These are phyloP conservation scores for Trididemnum clinides DNA, from an alignment of 23 tunicate genomes.

Conservation along the genomic window DNA sequence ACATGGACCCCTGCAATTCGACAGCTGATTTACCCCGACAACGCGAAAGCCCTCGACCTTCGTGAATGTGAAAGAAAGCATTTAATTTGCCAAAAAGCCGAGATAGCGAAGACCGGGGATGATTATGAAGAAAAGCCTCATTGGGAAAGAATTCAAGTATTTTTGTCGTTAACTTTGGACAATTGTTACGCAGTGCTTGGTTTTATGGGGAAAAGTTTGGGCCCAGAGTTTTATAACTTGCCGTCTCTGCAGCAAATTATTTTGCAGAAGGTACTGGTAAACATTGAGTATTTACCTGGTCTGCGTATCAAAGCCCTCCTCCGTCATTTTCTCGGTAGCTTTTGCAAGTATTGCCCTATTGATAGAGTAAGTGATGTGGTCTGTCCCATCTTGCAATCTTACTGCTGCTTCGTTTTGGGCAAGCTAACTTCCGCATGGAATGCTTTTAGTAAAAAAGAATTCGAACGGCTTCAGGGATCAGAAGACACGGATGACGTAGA, in stretches of 20 bases:
- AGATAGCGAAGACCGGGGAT: neutral
- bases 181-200: slow-evolving; percentile 68
- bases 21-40: slow-evolving; percentile 26
- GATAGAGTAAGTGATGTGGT: slow-evolving; percentile 26
- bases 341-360: slow-evolving; percentile 62
- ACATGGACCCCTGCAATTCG: slow-evolving; percentile 48
- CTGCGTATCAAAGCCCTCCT: slow-evolving; percentile 43
- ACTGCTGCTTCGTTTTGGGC: slow-evolving; percentile 56
- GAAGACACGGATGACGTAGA: slow-evolving; percentile 36
- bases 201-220: slow-evolving; percentile 49
- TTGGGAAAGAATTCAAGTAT: slow-evolving; percentile 69
- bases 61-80: slow-evolving; percentile 51
- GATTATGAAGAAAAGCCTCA: slow-evolving; percentile 37
- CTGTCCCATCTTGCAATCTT: slow-evolving; percentile 45
- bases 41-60: slow-evolving; percentile 44
- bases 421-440: slow-evolving; percentile 62
- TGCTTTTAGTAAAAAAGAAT: slow-evolving; percentile 37
- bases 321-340: slow-evolving; percentile 54
- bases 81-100: slow-evolving; percentile 30
- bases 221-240: slow-evolving; percentile 32
- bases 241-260: slow-evolving; percentile 30
- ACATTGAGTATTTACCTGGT: slow-evolving; percentile 45
- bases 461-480: neutral
- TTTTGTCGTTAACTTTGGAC: slow-evolving; percentile 42
- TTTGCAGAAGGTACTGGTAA: slow-evolving; percentile 11